These are phyloP conservation scores for Ophion costatus DNA, from an alignment of 2,888 invertebrate genomes.

Conservation along the genomic window DNA sequence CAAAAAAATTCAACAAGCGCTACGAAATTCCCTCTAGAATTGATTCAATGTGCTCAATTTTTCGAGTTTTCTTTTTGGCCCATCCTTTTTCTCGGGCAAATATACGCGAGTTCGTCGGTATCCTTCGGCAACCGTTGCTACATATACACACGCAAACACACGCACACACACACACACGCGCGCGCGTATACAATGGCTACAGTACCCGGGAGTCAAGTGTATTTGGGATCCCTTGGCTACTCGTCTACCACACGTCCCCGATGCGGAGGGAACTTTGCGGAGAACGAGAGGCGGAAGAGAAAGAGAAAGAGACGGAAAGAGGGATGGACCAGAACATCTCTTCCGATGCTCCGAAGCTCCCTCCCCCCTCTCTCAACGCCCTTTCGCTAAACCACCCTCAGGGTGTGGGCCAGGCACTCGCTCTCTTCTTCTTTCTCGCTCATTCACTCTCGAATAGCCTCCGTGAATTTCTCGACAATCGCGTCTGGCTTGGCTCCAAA, in stretches of 20 bases:
- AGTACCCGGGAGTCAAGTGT: constrained; percentile 33
- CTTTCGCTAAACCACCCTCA: constrained; percentile 9
- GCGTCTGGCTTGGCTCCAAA: constrained; percentile 78
- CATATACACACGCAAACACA: too few species aligned
- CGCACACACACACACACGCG: too few species aligned
- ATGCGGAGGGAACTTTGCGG: constrained; percentile 40
- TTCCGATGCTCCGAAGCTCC: constrained; percentile 19
- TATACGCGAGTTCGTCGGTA: too few species aligned
- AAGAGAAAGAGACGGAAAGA: constrained; percentile 18
- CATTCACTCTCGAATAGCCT: constrained; percentile 39
- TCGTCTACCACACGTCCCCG: constrained; percentile 45
- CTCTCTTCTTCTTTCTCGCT: not conserved
- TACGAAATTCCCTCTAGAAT: too few species aligned
- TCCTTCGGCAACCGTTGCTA: too few species aligned
- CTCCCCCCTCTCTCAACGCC: constrained; percentile 6
- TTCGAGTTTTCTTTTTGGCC: too few species aligned
- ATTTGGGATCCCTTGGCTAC: constrained; percentile 58
- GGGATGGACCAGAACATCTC: constrained; percentile 39
- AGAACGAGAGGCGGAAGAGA: constrained; percentile 12
- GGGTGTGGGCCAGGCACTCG: not conserved
- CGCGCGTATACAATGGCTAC: not conserved
- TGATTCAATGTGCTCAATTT: too few species aligned
- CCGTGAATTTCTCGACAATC: constrained; percentile 78
- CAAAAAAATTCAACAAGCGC: too few species aligned
- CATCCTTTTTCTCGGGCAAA: too few species aligned